Percentiles rank a stretch among this genome's conserved stretches.
These are phyloP conservation scores for Paratrypauchen microcephalus DNA, from an alignment of 2,797 vertebrate genomes.

Conservation along the genomic window DNA sequence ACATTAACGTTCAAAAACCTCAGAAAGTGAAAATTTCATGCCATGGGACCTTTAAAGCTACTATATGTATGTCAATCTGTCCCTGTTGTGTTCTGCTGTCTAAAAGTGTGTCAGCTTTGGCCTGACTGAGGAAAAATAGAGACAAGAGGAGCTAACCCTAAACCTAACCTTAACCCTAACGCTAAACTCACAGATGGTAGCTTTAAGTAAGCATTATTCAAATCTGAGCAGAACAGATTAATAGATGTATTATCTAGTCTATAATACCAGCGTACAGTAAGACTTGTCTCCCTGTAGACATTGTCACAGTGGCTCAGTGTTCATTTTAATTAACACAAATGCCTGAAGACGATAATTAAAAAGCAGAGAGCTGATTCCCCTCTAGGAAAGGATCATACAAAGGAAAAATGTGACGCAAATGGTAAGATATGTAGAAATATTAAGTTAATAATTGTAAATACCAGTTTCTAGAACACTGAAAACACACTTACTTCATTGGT, in stretches of 20 bases:
- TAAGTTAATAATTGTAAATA: background rate
- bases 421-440: slow-evolving; percentile 15
- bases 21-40: too few relatives aligned
- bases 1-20: too few relatives aligned
- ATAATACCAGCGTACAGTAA: slow-evolving; percentile 40
- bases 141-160: too few relatives aligned
- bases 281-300: slow-evolving; percentile 60
- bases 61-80: too few relatives aligned
- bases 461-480: background rate
- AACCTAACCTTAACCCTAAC: too few relatives aligned
- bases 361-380: slow-evolving; percentile 66
- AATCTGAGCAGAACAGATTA: background rate
- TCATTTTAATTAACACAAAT: slow-evolving; percentile 78
- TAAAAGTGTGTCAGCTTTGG: too few relatives aligned
- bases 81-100: too few relatives aligned
- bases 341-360: slow-evolving; percentile 77
- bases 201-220: background rate
- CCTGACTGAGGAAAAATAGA: too few relatives aligned
- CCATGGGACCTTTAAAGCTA: too few relatives aligned
- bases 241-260: slow-evolving; percentile 44
- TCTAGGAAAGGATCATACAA: slow-evolving; percentile 55
- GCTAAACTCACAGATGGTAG: too few relatives aligned
- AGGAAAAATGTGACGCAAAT: slow-evolving; percentile 11
- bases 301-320: slow-evolving; percentile 55
- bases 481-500: slow-evolving; percentile 80